These are phyloP conservation scores for Hafferia zeledoni DNA, from an alignment of 2,797 vertebrate species.

Conservation along the genomic window DNA sequence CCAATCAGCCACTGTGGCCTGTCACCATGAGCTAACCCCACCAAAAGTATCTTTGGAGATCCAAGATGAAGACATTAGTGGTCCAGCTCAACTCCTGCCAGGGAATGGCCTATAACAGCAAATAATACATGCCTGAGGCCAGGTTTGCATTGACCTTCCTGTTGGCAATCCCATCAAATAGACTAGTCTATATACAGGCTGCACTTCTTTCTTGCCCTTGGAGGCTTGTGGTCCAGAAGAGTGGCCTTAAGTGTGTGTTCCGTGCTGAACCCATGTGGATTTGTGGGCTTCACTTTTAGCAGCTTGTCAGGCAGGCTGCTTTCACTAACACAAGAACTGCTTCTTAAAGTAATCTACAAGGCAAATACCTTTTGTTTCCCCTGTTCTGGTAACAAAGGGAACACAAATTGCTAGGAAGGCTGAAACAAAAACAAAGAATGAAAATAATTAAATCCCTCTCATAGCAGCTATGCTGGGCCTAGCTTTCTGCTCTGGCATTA, in stretches of 20 bases:
- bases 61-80: background rate
- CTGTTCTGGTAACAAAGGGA: conserved; percentile 49
- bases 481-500: conserved; percentile 50
- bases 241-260: background rate
- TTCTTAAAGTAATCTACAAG: conserved; percentile 5
- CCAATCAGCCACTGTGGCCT: background rate
- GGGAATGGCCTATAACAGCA: background rate
- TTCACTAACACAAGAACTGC: background rate
- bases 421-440: conserved; percentile 63
- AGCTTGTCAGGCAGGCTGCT: background rate
- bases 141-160: background rate
- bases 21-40: background rate
- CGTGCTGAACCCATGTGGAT: background rate
- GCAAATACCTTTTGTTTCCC: conserved; percentile 36
- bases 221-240: background rate
- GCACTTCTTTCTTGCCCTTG: background rate
- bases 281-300: background rate
- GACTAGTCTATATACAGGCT: background rate
- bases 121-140: background rate
- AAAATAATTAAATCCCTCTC: conserved; percentile 67
- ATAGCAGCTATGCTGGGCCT: conserved; percentile 24
- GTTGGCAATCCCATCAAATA: background rate
- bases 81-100: background rate
- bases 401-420: conserved; percentile 45
- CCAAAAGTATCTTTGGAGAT: background rate